Base-by-base conservation (phyloP, 2,888 invertebrate genomes). In the Erpobdella octoculata region DNA sequence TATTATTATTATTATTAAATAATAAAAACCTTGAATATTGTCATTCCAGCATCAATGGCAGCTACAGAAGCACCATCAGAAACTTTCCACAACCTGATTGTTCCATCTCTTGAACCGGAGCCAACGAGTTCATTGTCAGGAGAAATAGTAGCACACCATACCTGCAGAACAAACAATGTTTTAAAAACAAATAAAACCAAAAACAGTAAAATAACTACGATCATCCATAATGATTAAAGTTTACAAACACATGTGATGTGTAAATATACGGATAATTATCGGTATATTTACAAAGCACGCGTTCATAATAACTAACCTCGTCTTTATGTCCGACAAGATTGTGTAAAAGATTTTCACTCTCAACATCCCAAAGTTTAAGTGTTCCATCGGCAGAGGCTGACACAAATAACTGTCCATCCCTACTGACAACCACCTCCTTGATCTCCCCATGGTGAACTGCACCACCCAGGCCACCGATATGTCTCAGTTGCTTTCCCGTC, bases 101-200 rank as follows among this genome's bases (percentile, higher is more conserved):
- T 81, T 58, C 80, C 79, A 73, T 83, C 83, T 69, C 79, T 79
- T 31, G 81, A 81, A 8, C 83, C 83, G 6, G 83, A 82, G n/a
- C 81, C 81, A 6, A 82, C 76, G 31, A 83, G 79, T 72, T 82
- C 82, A 73, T 80, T 81, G 76, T 83, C 83, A 48, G 76, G 75
- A 0, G 83, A 82, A 38, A 83, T 78, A 31, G 79, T 78, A 67
- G 78, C 78, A 73, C 82, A 82, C 80, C 81, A 81, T n/a, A 83
- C 83, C 83, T 83, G 75, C 33, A 67, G 12, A 31, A 69, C 3
- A 9, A 69, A 58, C n/a, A 28, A 18, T 58, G 5, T 25, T 6
- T 25, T 21, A 58, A 25, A 58, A 69, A 8, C 18, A 53, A 12
- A 37, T 37, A 58, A 21, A n/a, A n/a, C n/a, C n/a, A n/a, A n/a